Evolutionary conservation across 1,140 invertebrate species (phyloP), one percentile per base, ranked within the genome.

Genomic region (Drosophila miranda): DNA sequence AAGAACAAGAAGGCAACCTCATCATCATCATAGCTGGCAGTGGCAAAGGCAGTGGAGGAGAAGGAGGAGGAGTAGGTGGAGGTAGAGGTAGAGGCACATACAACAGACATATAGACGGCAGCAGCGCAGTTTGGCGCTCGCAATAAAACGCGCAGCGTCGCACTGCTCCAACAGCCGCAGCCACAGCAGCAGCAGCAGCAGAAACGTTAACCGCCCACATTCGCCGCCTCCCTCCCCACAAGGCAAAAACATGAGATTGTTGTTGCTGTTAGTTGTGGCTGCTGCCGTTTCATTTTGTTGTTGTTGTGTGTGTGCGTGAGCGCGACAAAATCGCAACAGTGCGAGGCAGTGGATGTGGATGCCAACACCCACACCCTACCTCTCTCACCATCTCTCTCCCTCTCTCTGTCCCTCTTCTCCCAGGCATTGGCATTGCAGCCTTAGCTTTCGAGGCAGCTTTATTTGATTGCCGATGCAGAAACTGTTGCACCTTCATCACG

Each of bases 1-100:
- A 75, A 87, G 78, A 87, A 82, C 64, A 81, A 81, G 74, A 63
- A 75, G 51, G 45, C 66, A 81, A 86, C 77, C 62, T 81, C 77
- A 86, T 78, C 73, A 80, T 77, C 75, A 79, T 56, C 76, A 54
- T 38, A 62, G n/a, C 63, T 48, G 51, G 58, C 58, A 55, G 11
- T 38, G 11, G 53, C 50, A 59, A 30, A 2, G 28, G 30, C 30
- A 13, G 14, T 19, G 43, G 23, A 46, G 48, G 19, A 42, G 23
- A 53, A 54, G 49, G 43, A 54, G 54, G 42, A 64, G 16, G 16
- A 16, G 16, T 16, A 16, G 48, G 19, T 34, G 23, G 56, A 54
- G 49, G 43, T 50, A 51, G 42, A 64, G 45, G 23, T 26, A 62
- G 58, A 58, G 53, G 61, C 69, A 55, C 45, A 34, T 19, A 62